phyloP scores from a whole-genome alignment of 2,113 vertebrate genomes.

The Nerophis lumbriciformis region DNA sequence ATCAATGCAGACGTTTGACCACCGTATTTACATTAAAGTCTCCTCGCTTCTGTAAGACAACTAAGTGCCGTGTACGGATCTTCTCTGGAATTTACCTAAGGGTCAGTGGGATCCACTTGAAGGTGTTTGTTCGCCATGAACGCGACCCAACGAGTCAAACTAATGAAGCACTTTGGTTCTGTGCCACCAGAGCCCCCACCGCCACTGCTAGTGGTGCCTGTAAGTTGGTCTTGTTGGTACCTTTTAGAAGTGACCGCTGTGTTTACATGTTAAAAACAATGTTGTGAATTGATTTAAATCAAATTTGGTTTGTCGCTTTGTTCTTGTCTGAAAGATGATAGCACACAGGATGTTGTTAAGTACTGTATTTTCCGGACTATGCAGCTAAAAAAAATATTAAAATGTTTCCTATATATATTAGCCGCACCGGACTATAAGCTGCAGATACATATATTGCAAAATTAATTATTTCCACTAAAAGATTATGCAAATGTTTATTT shows the following conservation, averaged over 20 bases:
- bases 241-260: neutral
- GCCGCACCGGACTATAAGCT: too few species aligned
- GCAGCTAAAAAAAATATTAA: too few species aligned
- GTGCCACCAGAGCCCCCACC: slow-evolving; percentile 47
- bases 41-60: too few species aligned
- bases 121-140: slow-evolving; percentile 40
- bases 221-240: slow-evolving; percentile 43
- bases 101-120: neutral
- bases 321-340: neutral
- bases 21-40: neutral
- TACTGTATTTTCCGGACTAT: too few species aligned
- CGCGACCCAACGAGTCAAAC: slow-evolving; percentile 52
- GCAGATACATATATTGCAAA: too few species aligned
- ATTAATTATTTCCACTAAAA: too few species aligned
- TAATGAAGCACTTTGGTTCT: slow-evolving; percentile 63
- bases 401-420: too few species aligned
- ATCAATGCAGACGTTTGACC: neutral
- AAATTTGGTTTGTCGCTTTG: neutral
- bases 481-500: too few species aligned
- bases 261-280: neutral
- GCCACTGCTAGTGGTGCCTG: slow-evolving; percentile 59
- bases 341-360: too few species aligned
- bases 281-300: neutral
- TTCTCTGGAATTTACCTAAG: slow-evolving; percentile 8
- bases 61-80: neutral